Base-by-base conservation (phyloP, 2,797 vertebrate species). In the Eremophila alpestris region DNA sequence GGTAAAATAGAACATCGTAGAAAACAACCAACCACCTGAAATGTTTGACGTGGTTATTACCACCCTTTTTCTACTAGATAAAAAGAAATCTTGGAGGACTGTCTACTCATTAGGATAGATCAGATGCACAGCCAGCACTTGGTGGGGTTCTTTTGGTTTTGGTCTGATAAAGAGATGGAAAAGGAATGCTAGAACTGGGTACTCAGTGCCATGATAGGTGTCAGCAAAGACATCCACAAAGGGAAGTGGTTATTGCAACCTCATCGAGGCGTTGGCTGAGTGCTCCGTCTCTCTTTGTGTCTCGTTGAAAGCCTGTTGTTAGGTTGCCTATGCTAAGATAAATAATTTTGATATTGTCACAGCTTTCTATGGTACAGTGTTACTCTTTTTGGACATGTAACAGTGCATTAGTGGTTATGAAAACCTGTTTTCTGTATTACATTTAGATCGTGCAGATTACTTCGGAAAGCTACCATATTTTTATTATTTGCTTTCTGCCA, bases 91-190 rank as follows among this genome's bases (percentile, higher is more conserved):
- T 7, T 49, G 27, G 26, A 49, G 18, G 23, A 48, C 32, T 83
- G 69, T 13, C 5, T 70, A 1, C 2, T 79, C 13, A 13, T 67
- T 78, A 49, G n/a, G 15, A 22, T 22, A 79, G 58, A 21, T 89
- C 36, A 71, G 3, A 36, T 62, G 14, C 11, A 11, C 11, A 38
- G 23, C 21, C 18, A 43, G 43, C 26, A 8, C 24, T 75, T 86
- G n/a, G 15, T 79, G 54, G 56, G 10, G 58, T 90, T 94, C 70
- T 89, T 65, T 58, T 58, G 65, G 7, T n/a, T 90, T 83, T 90
- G 49, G 24, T 81, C 46, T 78, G 78, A 70, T 76, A 41, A 32
- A 49, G 69, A 83, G 56, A 60, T 81, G 74, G 36, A 77, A 46
- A 55, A 40, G 30, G 74, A 88, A 23, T 2, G 7, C 26, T 62